These are phyloP conservation scores for Rhingia campestris DNA, from an alignment of 2,888 invertebrate genomes.

Conservation along the genomic window DNA sequence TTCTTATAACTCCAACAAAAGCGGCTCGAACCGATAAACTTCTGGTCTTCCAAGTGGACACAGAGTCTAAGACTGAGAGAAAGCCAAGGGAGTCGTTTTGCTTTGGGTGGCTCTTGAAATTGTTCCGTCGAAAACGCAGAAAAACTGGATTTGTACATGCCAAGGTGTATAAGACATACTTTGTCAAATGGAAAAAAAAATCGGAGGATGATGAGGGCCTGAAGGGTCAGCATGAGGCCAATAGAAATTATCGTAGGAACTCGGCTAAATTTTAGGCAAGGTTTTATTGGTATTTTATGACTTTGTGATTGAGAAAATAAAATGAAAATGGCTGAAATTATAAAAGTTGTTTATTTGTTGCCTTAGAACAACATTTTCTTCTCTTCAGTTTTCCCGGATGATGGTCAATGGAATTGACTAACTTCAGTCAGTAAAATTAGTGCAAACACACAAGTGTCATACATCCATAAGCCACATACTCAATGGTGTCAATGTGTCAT, in stretches of 20 bases:
- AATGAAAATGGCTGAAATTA: neutral
- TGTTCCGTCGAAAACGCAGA: constrained; percentile 19
- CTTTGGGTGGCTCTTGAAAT: constrained; percentile 49
- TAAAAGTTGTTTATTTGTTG: neutral
- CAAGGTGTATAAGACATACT: constrained; percentile 81
- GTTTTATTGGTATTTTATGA: neutral
- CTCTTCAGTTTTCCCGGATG: too few relatives aligned
- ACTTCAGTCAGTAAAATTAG: too few relatives aligned
- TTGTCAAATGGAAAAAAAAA: constrained; percentile 80
- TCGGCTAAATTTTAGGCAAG: constrained; percentile 18
- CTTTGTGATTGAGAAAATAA: constrained; percentile 15
- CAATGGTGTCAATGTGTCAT: too few relatives aligned
- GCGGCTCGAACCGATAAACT: constrained; percentile 53
- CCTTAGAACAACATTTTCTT: neutral
- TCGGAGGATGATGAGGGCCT: constrained; percentile 71
- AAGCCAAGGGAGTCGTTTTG: neutral
- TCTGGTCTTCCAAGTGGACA: constrained; percentile 65
- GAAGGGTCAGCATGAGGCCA: neutral
- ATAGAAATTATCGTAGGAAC: constrained; percentile 7
- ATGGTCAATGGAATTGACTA: too few relatives aligned
- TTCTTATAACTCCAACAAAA: constrained; percentile 67
- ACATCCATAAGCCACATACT: too few relatives aligned
- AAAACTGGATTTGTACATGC: constrained; percentile 74
- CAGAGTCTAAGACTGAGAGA: neutral
- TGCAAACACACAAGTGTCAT: too few relatives aligned